phyloP scores from a whole-genome alignment of 2,113 vertebrate genomes.

The Etheostoma spectabile region DNA sequence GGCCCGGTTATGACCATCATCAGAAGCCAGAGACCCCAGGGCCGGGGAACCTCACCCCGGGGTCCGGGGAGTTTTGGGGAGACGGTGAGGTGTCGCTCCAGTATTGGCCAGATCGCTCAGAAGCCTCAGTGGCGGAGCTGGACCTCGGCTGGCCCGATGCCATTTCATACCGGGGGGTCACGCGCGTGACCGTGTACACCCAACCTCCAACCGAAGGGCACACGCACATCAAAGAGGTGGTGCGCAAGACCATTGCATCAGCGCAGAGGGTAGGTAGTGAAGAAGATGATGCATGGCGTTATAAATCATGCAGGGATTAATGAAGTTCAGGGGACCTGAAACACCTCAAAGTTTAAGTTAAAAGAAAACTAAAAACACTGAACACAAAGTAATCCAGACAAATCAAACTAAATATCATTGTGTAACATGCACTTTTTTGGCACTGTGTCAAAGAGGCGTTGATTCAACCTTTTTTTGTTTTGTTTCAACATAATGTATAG shows the following conservation, averaged over 20 bases:
- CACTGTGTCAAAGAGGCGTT: background rate
- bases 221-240: constrained; percentile 96
- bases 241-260: constrained; percentile 92
- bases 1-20: constrained; percentile 87
- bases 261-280: constrained; percentile 89
- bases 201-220: constrained; percentile 92
- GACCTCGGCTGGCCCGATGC: constrained; percentile 96
- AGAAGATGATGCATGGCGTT: background rate
- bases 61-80: constrained; percentile 62
- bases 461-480: background rate
- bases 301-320: background rate
- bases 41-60: constrained; percentile 63
- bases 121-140: constrained; percentile 92
- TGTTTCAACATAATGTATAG: background rate
- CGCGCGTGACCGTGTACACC: constrained; percentile 93
- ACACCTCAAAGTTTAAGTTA: background rate
- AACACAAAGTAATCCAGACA: too few species aligned
- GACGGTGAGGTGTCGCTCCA: constrained; percentile 88
- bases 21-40: constrained; percentile 59
- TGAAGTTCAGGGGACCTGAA: background rate
- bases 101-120: constrained; percentile 96
- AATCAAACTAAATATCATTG: background rate
- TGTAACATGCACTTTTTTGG: background rate
- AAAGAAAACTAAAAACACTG: background rate
- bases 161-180: constrained; percentile 92